These are phyloP conservation scores for Sepioteuthis lessoniana DNA, from an alignment of 2,888 invertebrate species.

Conservation along the genomic window DNA sequence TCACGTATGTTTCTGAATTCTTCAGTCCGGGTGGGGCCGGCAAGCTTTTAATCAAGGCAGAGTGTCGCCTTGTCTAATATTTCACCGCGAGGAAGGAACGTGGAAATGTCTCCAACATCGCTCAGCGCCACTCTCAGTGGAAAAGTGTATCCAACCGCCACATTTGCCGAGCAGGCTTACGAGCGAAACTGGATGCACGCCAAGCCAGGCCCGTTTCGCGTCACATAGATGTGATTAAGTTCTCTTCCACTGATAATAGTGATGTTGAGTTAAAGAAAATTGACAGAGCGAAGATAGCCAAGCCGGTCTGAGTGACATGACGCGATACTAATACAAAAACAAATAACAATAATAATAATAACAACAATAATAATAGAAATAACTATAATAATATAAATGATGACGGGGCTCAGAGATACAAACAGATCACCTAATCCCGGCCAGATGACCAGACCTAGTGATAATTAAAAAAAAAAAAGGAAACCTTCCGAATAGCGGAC, in stretches of 20 bases:
- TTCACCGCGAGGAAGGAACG: constrained; percentile 33
- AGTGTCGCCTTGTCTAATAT: constrained; percentile 33
- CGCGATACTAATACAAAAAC: background rate
- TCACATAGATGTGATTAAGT: background rate
- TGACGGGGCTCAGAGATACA: too few relatives aligned
- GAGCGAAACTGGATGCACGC: background rate
- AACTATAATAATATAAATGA: background rate
- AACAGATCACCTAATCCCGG: too few relatives aligned
- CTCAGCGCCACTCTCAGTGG: constrained; percentile 2
- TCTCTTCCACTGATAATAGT: constrained; percentile 5
- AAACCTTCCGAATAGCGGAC: too few relatives aligned
- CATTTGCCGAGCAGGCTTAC: background rate
- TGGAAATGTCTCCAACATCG: background rate
- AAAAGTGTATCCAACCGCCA: background rate
- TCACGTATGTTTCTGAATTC: background rate
- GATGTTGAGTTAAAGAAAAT: constrained; percentile 33
- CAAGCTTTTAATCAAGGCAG: background rate
- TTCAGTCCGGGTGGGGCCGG: background rate
- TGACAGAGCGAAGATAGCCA: constrained; percentile 1
- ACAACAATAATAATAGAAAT: background rate
- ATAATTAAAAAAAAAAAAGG: too few relatives aligned
- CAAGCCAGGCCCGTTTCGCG: constrained; percentile 2
- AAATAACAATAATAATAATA: background rate
- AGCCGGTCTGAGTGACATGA: background rate
- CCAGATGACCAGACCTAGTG: too few relatives aligned